Conservation (phyloP, 2,113 vertebrate species). For the Plotosus lineatus region DNA sequence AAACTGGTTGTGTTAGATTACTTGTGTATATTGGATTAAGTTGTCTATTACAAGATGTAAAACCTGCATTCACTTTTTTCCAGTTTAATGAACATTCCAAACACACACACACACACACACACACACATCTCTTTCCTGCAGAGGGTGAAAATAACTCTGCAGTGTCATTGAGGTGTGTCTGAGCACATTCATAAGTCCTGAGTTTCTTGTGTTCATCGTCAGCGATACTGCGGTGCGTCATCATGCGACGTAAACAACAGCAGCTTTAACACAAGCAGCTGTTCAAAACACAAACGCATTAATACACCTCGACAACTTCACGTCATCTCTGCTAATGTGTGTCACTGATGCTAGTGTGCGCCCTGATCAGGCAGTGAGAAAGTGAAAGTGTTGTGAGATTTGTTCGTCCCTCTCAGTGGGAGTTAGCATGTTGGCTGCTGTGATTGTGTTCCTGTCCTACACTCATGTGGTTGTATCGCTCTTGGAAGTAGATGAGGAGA, state of each 20-base stretch:
- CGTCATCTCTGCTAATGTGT: neutral
- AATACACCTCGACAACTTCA: neutral
- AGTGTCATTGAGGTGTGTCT: constrained; percentile 38
- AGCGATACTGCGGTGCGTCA: neutral
- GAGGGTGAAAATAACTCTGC: constrained; percentile 12
- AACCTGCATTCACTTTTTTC: constrained; percentile 27
- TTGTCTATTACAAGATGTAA: constrained; percentile 32
- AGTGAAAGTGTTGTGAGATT: neutral
- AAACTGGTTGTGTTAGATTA: constrained; percentile 43
- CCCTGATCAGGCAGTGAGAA: neutral
- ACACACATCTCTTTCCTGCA: neutral
- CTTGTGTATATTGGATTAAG: constrained; percentile 6
- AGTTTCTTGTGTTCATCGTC: neutral
- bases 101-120: constrained; percentile 20
- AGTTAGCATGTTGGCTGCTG: neutral
- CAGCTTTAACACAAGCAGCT: constrained; percentile 1
- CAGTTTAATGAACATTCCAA: constrained; percentile 26
- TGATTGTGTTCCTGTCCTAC: neutral
- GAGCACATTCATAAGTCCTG: constrained; percentile 27
- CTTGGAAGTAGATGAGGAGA: neutral
- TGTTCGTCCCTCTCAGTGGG: neutral
- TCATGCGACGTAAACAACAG: constrained; percentile 4
- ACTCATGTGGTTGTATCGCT: neutral
- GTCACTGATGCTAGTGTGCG: neutral
- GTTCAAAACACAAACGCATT: neutral